phyloP scores from a whole-genome alignment of 1,140 invertebrate genomes.

The Pararge aegeria region DNA sequence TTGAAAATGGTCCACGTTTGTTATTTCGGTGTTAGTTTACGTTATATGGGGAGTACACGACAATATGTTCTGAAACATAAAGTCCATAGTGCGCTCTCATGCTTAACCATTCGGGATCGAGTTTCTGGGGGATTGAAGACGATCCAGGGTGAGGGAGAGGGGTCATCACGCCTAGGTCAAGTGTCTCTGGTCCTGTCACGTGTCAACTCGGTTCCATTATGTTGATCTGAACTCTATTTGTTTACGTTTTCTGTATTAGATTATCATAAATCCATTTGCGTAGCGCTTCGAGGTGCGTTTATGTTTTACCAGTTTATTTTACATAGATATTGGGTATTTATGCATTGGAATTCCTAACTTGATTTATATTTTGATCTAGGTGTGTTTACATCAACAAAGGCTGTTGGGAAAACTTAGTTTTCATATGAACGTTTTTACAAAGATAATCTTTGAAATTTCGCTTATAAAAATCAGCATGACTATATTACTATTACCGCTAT shows the following conservation, averaged over 20 bases:
- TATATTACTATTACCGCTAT: too few species aligned
- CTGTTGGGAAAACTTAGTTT: too few species aligned
- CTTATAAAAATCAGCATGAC: too few species aligned
- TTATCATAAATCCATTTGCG: neutral
- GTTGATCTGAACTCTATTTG: neutral
- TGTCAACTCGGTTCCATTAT: conserved; percentile 1
- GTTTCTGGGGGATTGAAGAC: neutral
- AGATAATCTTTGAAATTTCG: too few species aligned
- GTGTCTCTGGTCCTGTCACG: conserved; percentile 3
- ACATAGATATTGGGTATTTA: neutral
- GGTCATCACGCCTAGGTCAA: neutral
- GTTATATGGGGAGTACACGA: too few species aligned
- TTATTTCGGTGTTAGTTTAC: too few species aligned
- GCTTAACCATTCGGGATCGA: neutral
- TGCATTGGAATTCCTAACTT: too few species aligned
- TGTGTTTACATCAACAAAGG: too few species aligned
- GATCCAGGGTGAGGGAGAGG: neutral
- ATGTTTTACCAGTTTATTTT: neutral
- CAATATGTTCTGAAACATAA: neutral
- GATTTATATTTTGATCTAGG: too few species aligned
- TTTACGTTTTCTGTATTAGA: neutral
- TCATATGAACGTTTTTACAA: too few species aligned
- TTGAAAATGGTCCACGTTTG: too few species aligned
- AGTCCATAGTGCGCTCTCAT: neutral
- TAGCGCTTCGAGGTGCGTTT: neutral